Conservation (phyloP, 1,140 invertebrate genomes). For the Caenorhabditis inopinata region DNA sequence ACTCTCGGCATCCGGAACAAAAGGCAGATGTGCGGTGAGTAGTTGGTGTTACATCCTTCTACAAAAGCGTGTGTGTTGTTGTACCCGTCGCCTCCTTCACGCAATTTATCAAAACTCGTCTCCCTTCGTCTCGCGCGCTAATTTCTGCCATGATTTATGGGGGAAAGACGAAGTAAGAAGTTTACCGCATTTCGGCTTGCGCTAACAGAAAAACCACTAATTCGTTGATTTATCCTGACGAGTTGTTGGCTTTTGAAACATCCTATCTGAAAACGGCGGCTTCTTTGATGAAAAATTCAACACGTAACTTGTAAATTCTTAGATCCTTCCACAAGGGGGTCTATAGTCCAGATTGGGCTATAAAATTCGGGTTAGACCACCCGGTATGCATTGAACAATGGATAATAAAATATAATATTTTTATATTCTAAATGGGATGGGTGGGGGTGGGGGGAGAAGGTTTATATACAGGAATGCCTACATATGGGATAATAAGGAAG, state of each 20-base stretch:
- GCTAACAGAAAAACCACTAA: conserved; percentile 4
- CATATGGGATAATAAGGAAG: too few relatives aligned
- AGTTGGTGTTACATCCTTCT: conserved; percentile 2
- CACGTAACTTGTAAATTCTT: background rate
- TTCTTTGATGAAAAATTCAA: background rate
- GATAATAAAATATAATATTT: background rate
- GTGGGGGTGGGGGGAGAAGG: too few relatives aligned
- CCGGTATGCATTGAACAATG: background rate
- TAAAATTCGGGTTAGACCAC: background rate
- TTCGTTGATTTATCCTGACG: background rate
- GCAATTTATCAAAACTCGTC: background rate
- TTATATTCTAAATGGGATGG: background rate
- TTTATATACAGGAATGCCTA: background rate
- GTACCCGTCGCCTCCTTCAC: background rate
- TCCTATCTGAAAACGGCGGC: background rate
- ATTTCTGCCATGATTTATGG: conserved; percentile 16
- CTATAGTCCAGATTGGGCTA: too few relatives aligned
- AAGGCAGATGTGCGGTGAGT: conserved; percentile 20
- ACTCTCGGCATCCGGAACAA: background rate
- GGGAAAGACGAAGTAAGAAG: background rate
- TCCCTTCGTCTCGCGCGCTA: background rate
- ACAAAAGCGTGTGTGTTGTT: background rate
- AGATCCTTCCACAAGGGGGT: background rate
- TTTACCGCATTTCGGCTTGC: background rate
- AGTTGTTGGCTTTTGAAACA: too few relatives aligned